phyloP scores from a whole-genome alignment of 2,888 invertebrate species.

The Gastracanthus pulcherrimus region DNA sequence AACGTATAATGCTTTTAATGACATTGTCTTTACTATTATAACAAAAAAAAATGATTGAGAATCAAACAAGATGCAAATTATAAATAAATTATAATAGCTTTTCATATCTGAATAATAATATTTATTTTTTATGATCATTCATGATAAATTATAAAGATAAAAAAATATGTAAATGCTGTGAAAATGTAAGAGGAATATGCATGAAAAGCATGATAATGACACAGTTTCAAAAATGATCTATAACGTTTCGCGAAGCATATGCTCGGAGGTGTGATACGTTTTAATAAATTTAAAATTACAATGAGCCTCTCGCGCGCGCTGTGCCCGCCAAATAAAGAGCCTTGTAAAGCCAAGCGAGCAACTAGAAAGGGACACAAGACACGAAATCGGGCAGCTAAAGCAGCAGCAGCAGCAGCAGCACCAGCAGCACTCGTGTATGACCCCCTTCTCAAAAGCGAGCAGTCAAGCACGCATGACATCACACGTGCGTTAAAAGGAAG shows the following conservation, averaged over 20 bases:
- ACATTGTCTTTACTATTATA: no score
- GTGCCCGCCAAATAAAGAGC: constrained; percentile 6
- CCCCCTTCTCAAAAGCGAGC: not conserved
- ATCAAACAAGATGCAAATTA: no score
- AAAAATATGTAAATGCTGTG: not conserved
- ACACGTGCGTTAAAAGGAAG: constrained; percentile 32
- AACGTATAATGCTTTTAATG: not conserved
- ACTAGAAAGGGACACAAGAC: no score
- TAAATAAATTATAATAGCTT: no score
- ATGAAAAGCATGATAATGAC: not conserved
- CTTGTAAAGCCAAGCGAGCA: not conserved
- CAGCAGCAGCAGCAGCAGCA: not conserved
- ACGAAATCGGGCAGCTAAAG: constrained; percentile 6
- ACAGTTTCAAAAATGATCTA: constrained; percentile 4
- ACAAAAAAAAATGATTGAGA: no score
- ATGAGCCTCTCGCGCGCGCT: constrained; percentile 14
- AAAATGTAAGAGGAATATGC: not conserved
- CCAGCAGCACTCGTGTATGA: not conserved
- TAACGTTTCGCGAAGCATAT: not conserved
- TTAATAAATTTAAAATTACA: constrained; percentile 55
- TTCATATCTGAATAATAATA: no score
- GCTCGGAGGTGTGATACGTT: constrained; percentile 47
- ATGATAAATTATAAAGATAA: not conserved
- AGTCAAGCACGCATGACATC: constrained; percentile 38
- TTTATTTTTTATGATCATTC: no score